Percentiles rank a stretch among this genome's conserved stretches.
phyloP scores from a whole-genome alignment of 2,797 vertebrate genomes.

The Peromyscus melanophrys region DNA sequence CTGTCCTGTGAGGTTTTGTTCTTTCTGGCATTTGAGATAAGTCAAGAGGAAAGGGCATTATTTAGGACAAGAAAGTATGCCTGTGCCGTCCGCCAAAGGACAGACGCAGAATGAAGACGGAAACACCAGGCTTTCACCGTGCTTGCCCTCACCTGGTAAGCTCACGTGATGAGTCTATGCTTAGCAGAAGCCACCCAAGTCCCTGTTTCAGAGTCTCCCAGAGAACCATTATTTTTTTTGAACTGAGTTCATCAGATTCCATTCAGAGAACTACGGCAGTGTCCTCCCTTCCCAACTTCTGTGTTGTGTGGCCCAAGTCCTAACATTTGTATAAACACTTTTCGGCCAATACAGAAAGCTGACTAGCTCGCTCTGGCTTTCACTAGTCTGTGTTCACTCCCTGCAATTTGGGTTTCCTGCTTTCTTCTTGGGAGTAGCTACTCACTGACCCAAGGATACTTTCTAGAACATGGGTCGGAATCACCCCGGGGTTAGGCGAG shows the following conservation, averaged over 20 bases:
- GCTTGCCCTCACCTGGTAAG: neutral
- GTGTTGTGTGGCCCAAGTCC: neutral
- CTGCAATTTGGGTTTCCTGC: neutral
- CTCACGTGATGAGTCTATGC: accelerated
- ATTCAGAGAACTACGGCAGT: neutral
- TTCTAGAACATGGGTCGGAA: neutral
- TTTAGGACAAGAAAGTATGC: neutral
- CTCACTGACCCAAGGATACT: neutral
- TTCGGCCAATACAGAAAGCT: neutral
- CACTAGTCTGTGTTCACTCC: neutral
- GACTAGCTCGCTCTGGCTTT: neutral
- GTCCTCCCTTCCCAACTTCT: neutral
- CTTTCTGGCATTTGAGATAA: neutral
- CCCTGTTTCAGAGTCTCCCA: neutral
- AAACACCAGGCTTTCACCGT: neutral
- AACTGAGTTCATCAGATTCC: neutral
- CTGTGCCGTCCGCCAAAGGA: neutral
- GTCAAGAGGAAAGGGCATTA: neutral
- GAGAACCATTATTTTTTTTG: neutral
- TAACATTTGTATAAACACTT: neutral
- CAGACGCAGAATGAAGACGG: neutral
- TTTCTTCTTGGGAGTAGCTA: neutral
- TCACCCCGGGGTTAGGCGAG: neutral
- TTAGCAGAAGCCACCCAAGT: neutral
- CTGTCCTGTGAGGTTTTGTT: neutral